These are phyloP conservation scores for Pyrocephalus nanus DNA, from an alignment of 2,797 vertebrate species.

Conservation along the genomic window DNA sequence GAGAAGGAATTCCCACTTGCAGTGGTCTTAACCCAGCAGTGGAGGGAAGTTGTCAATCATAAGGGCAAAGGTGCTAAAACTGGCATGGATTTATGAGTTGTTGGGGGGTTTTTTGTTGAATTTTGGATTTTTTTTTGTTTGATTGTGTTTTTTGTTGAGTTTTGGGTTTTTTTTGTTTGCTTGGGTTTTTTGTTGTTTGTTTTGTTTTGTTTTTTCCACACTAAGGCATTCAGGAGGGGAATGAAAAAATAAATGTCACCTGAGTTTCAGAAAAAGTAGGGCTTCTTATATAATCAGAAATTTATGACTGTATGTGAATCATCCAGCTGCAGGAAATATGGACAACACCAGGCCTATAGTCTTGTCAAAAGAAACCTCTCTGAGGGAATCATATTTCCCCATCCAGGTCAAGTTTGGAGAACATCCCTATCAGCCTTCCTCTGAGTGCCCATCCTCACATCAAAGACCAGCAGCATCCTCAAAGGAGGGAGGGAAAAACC, in stretches of 20 bases:
- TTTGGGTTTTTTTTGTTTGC: not conserved
- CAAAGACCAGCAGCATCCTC: not conserved
- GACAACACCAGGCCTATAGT: not conserved
- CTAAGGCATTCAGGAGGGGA: not conserved
- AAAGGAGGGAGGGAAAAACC: not conserved
- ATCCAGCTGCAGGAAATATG: not conserved
- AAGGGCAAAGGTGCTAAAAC: not conserved
- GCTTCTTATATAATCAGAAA: not conserved
- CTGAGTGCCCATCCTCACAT: not conserved
- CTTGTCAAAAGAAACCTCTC: not conserved
- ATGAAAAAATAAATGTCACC: not conserved
- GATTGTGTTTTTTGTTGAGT: not conserved
- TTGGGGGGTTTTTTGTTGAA: not conserved
- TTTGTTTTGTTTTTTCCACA: not conserved
- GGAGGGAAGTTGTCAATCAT: slow-evolving; percentile 31
- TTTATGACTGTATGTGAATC: not conserved
- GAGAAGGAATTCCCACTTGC: slow-evolving; percentile 63
- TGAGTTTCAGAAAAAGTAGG: not conserved
- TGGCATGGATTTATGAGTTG: not conserved
- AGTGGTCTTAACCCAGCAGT: slow-evolving; percentile 7
- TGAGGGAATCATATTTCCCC: not conserved
- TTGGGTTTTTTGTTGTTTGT: not conserved
- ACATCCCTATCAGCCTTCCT: not conserved
- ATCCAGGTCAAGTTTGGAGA: not conserved
- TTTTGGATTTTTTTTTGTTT: too few relatives aligned